Evolutionary conservation across 2,113 vertebrate species (phyloP).

Genomic region (Platysternon megacephalum): DNA sequence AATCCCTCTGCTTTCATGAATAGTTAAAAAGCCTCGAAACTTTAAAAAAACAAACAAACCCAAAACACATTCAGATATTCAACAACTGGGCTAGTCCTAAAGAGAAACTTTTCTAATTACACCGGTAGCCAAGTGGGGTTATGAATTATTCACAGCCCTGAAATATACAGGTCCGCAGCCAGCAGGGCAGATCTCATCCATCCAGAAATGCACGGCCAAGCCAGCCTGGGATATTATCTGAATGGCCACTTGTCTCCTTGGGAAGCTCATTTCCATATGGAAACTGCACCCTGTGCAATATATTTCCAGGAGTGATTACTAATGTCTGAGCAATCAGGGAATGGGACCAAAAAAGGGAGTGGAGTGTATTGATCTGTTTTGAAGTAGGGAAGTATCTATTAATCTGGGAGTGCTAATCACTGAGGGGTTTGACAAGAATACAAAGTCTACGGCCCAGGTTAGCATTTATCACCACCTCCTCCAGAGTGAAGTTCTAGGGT

Average conservation of each 20-base stretch:
- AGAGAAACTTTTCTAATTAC: not conserved
- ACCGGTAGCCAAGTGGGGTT: not conserved
- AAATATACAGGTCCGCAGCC: not conserved
- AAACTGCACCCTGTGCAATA: constrained; percentile 22
- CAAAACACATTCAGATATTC: accelerated
- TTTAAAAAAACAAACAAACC: not conserved
- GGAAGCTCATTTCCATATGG: constrained; percentile 43
- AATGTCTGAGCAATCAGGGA: not conserved
- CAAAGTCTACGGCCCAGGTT: not conserved
- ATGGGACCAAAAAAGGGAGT: not conserved
- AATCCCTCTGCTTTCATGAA: not conserved
- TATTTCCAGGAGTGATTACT: not conserved
- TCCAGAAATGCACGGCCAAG: not conserved
- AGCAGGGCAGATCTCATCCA: not conserved
- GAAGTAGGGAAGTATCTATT: constrained; percentile 32
- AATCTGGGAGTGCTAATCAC: constrained; percentile 10
- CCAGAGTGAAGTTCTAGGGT: not conserved
- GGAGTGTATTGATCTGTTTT: constrained; percentile 9
- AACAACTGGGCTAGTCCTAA: accelerated
- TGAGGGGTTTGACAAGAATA: not conserved
- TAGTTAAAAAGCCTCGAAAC: not conserved
- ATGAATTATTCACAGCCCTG: not conserved
- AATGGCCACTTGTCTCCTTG: not conserved
- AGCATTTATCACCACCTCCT: not conserved
- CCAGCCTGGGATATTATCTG: not conserved